Base-by-base conservation (phyloP, 2,113 vertebrate genomes). In the Calidris pugnax region DNA sequence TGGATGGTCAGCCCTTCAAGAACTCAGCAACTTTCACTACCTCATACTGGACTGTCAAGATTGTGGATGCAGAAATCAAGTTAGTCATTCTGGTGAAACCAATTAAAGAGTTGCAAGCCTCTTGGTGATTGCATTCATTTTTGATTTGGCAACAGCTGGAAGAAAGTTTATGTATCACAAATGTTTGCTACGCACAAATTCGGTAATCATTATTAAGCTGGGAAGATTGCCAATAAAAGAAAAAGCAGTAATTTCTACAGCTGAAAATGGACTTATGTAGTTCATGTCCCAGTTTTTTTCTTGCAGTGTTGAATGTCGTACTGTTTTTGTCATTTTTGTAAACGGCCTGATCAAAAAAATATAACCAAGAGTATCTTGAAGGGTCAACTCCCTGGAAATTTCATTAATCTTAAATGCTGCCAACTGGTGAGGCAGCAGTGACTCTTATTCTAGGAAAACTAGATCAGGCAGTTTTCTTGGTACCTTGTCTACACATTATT, bases 101-200 rank as follows among this genome's bases (percentile, higher is more conserved):
- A 94, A 94, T 97, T 92, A 89, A 79, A 74, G 50, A 91, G 47
- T 85, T 80, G 69, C 59, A 93, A 93, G 12, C 37, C 48, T 93
- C 93, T 85, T 62, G 66, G 37, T 91, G 82, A 74, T 82, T 77
- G 62, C 45, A 56, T 85, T 95, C 14, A 45, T 72, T 97, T 96
- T 71, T 74, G 39, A 92, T 91, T 89, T 91, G 82, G 57, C 66
- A 85, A 85, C 48, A 89, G 85, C 85, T 77, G 59, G 87, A 55
- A 55, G 48, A 87, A 95, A 95, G 77, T 92, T 95, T 91, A 24
- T 80, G 6, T 87, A 87, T 83, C 76, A 71, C 53, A 89, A 96
- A 74, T 89, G 63, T 91, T 96, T 93, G 55, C 69, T 68, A 26
- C 89, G 87, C 74, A 77, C 43, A 60, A 96, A 93, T 87, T 95